Base-by-base conservation (phyloP, 2,797 vertebrate species). In the Picus viridis region DNA sequence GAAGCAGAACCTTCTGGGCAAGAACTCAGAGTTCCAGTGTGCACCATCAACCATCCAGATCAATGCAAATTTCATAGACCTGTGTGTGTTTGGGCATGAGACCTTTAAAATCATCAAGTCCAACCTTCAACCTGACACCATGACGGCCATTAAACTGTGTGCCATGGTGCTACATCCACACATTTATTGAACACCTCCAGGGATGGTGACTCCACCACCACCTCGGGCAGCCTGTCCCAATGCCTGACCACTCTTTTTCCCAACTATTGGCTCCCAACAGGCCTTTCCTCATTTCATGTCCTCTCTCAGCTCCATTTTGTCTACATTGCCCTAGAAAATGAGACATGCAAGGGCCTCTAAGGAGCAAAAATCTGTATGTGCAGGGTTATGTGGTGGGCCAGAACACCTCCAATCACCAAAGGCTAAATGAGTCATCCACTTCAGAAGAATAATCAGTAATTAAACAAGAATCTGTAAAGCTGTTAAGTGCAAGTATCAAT, bases 371-470 rank as follows among this genome's bases (percentile, higher is more conserved):
- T 63, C 65, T 2, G 3, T 27, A 67, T 4, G 17, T 9, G 17
- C 29, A 73, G 62, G 86, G 81, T 81, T 87, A 67, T 14, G 81
- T 0, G 9, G 59, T 56, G 39, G 39, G 57, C 63, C 23, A 83
- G 49, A 89, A 89, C 32, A 88, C 27, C 49, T 85, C 73, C 7
- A 3, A 69, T 54, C 1, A 2, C 49, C 62, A 41, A 88, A 81
- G 59, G 79, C 67, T 83, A 83, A 80, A 83, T 78, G 82, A 94
- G 69, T 94, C 95, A 94, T 73, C 84, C 82, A 54, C 67, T 92
- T 85, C 82, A 85, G 79, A 90, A 89, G 73, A 92, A 92, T 45
- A 70, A 92, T 69, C 84, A 61, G 84, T 39, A 95, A 90, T 92
- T 92, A 94, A 88, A 88, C 61, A 71, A 90, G 71, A 84, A 83